These are phyloP conservation scores for Melanotaenia parkinsoni DNA, from an alignment of 2,797 vertebrate genomes.

Conservation along the genomic window DNA sequence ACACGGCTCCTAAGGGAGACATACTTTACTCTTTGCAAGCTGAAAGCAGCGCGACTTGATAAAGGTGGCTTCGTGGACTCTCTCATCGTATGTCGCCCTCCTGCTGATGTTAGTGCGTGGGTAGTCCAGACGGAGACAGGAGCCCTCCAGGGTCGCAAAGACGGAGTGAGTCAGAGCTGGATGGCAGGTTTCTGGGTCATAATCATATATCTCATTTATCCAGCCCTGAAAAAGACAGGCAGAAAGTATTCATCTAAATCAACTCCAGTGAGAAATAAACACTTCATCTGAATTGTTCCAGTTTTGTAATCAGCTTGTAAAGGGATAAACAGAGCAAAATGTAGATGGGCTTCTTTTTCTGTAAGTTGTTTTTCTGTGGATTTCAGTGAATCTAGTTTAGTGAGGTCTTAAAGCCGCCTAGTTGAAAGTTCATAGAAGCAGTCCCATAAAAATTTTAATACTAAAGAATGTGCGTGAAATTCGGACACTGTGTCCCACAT, in stretches of 20 bases:
- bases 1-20: conserved; percentile 8
- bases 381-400: background rate
- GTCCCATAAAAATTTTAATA: background rate
- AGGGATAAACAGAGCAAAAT: background rate
- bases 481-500: background rate
- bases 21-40: conserved; percentile 86
- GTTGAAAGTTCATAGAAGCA: background rate
- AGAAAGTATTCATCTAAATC: conserved; percentile 8
- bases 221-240: conserved; percentile 84
- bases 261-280: conserved; percentile 2
- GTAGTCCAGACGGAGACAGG: conserved; percentile 84
- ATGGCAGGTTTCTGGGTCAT: conserved; percentile 87
- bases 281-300: conserved; percentile 2
- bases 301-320: background rate
- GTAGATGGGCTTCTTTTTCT: background rate
- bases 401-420: background rate
- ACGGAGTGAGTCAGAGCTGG: conserved; percentile 87
- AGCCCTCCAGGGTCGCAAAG: conserved; percentile 85
- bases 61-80: conserved; percentile 75
- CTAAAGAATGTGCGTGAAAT: background rate
- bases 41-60: conserved; percentile 81
- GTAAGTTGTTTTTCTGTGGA: background rate
- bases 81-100: conserved; percentile 85
- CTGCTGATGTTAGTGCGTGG: conserved; percentile 85
- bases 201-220: conserved; percentile 88